phyloP scores from a whole-genome alignment of 2,888 invertebrate species.

The Galerucella calmariensis region DNA sequence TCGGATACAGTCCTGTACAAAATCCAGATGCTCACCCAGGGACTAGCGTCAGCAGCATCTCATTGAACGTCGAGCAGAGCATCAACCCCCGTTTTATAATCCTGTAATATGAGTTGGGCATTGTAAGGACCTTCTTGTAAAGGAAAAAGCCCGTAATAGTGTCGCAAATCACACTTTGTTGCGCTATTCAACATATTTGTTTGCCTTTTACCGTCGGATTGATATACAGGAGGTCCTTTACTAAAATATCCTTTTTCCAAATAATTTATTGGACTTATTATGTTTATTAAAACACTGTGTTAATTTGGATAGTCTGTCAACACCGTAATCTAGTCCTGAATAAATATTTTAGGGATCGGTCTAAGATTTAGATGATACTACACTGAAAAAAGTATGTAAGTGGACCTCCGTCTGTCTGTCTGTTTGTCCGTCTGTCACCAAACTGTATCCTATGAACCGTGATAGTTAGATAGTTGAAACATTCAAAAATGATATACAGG shows the following conservation, averaged over 20 bases:
- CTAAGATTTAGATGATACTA: too few relatives aligned
- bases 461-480: too few relatives aligned
- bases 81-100: constrained; percentile 53
- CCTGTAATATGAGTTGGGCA: constrained; percentile 59
- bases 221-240: neutral
- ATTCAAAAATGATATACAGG: too few relatives aligned
- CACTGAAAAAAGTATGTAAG: too few relatives aligned
- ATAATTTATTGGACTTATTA: too few relatives aligned
- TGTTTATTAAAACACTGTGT: too few relatives aligned
- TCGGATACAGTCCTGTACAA: constrained; percentile 37
- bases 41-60: constrained; percentile 17
- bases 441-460: too few relatives aligned
- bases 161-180: constrained; percentile 59
- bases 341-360: too few relatives aligned
- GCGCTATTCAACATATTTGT: constrained; percentile 54
- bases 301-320: too few relatives aligned
- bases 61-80: constrained; percentile 14
- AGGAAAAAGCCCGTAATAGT: constrained; percentile 55
- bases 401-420: too few relatives aligned
- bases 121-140: constrained; percentile 50
- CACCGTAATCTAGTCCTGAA: too few relatives aligned
- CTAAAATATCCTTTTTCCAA: neutral
- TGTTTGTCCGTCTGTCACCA: too few relatives aligned
- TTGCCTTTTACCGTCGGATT: constrained; percentile 54
- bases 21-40: constrained; percentile 46